Conservation (phyloP, 1,140 invertebrate species). For the Formica selysi region DNA sequence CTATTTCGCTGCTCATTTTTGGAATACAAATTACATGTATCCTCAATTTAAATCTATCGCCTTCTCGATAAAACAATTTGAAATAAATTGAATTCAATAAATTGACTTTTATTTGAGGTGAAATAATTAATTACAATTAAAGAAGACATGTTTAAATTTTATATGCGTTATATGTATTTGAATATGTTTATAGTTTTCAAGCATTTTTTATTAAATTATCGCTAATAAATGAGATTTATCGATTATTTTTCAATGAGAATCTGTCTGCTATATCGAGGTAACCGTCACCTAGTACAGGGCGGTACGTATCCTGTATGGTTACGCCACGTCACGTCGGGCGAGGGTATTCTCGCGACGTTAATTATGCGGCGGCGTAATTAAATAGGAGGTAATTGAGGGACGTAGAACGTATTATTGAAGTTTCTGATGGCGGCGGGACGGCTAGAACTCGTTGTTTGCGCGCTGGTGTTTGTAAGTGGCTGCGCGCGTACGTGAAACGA, state of each 20-base stretch:
- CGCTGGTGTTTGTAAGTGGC: conserved; percentile 48
- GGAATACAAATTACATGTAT: neutral
- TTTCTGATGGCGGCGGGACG: conserved; percentile 76
- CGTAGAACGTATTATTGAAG: conserved; percentile 82
- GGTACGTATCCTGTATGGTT: conserved; percentile 42
- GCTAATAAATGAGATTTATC: neutral
- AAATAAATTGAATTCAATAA: neutral
- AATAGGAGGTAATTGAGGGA: conserved; percentile 83
- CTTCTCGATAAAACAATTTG: neutral
- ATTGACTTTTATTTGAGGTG: neutral
- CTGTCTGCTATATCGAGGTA: conserved; percentile 21
- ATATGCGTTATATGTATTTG: neutral
- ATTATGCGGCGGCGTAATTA: conserved; percentile 82
- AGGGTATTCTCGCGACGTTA: conserved; percentile 77
- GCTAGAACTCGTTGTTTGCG: conserved; percentile 59
- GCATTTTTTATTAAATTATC: neutral
- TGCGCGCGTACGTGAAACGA: conserved; percentile 25
- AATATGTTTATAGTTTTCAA: neutral
- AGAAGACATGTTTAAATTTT: neutral
- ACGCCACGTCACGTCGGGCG: conserved; percentile 67
- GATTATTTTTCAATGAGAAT: neutral
- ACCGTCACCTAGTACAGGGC: conserved; percentile 34
- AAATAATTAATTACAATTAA: neutral
- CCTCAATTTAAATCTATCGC: neutral
- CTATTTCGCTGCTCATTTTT: neutral